Evolutionary conservation across 2,888 invertebrate genomes (phyloP), one percentile per base, ranked within the genome.

Genomic region (Cyaniris semiargus): DNA sequence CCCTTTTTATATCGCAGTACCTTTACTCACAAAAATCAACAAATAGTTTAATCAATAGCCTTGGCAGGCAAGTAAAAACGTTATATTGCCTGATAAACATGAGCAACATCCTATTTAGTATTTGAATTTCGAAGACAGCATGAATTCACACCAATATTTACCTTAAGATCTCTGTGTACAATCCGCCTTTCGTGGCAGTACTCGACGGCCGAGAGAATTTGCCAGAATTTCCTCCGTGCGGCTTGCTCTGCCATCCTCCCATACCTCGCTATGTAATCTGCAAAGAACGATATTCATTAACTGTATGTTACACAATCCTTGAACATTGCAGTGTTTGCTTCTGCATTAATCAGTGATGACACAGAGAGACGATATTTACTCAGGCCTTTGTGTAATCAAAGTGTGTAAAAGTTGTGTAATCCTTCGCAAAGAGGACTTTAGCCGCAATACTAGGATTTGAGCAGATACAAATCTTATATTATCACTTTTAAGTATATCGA

Each of bases 151-250:
- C 80, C 78, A 81, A 79, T 79, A 76, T 85, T 86, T 88, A 96
- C 96, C 96, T 99, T 99, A 87, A 99, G 96, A 95, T 99, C 99
- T 88, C 99, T 96, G 94, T 99, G 99, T 77, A 99, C 99, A 86
- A 99, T 97, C 85, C 97, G 96, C 86, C 97, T 96, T 84, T 97
- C 97, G 90, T 99, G 99, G 88, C 99, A 98, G 91, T 99, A 99
- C 90, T 99, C 98, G 80, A 99, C 98, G 77, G 99, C 99, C 27
- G 98, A 97, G 79, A 99, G 95, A 84, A 99, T 99, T 95, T 99
- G 99, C 96, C 98, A 98, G 95, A 99, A 99, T 90, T 98, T 98
- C 81, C 96, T 95, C 76, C 98, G 95, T 8, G 99, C 99, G 77
- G 98, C 97, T 81, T 96, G 95, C 92, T 99, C 99, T 31, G 97